phyloP scores from a whole-genome alignment of 2,113 vertebrate genomes.

The Halichoeres trimaculatus region DNA sequence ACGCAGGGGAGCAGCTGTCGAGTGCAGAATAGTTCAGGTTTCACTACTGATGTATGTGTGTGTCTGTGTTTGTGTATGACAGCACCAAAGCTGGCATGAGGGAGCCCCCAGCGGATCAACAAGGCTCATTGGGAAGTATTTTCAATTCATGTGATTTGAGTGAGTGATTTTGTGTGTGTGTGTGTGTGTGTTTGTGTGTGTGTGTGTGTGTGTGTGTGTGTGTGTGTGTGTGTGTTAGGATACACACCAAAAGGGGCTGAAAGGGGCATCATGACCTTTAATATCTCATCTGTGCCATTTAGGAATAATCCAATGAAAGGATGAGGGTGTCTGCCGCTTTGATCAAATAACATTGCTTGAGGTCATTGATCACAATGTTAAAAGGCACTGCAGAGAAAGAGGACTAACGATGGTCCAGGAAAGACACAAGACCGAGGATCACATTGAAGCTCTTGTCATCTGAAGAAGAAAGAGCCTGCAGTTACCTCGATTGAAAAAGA shows the following conservation, averaged over 20 bases:
- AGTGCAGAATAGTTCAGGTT: slow-evolving; percentile 67
- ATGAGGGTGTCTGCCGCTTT: slow-evolving; percentile 24
- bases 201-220: not conserved
- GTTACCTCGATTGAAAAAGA: not conserved
- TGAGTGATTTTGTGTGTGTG: slow-evolving; percentile 13
- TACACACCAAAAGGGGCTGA: not conserved
- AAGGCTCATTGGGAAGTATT: slow-evolving; percentile 20
- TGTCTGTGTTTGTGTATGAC: slow-evolving; percentile 33
- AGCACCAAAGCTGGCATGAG: slow-evolving; percentile 39
- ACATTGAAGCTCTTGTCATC: not conserved
- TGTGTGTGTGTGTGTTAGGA: not conserved
- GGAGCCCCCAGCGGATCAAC: slow-evolving; percentile 63
- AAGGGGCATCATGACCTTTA: slow-evolving; percentile 26
- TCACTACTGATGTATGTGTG: slow-evolving; percentile 51
- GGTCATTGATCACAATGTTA: slow-evolving; percentile 41
- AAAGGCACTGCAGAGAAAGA: not conserved
- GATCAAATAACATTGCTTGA: slow-evolving; percentile 48
- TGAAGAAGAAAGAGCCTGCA: not conserved
- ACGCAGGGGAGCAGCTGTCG: slow-evolving; percentile 73
- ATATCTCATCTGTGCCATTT: slow-evolving; percentile 38
- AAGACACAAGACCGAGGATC: not conserved
- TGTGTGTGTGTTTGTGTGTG: slow-evolving; percentile 6
- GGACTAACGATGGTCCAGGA: not conserved
- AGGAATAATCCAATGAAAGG: slow-evolving; percentile 18
- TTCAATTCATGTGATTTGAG: slow-evolving; percentile 13